A percentile compares a stretch with the other conserved stretches of the same genome.
phyloP scores from a whole-genome alignment of 2,888 invertebrate genomes.

The Gymnosoma rotundatum region DNA sequence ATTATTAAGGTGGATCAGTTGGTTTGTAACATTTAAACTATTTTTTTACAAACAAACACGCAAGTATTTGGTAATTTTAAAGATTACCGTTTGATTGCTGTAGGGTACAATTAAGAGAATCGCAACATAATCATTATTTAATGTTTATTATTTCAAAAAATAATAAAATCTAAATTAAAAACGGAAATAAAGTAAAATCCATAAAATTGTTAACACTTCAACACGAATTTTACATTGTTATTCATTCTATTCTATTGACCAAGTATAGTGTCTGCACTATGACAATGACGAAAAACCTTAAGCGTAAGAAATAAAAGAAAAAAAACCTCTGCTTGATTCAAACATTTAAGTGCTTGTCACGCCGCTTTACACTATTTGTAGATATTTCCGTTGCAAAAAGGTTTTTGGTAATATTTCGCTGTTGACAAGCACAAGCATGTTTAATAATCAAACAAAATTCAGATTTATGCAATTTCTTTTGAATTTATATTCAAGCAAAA shows the following conservation, averaged over 20 bases:
- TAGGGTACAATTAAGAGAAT: background rate
- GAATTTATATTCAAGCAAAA: background rate
- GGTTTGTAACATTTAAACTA: too few species aligned
- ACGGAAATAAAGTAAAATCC: conserved; percentile 37
- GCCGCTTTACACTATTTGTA: background rate
- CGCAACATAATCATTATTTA: background rate
- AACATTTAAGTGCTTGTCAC: too few species aligned
- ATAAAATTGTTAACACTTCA: conserved; percentile 1
- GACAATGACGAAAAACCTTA: background rate
- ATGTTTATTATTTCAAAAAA: conserved; percentile 8
- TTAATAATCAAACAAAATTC: conserved; percentile 42
- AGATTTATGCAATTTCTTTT: conserved; percentile 40
- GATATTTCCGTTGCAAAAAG: conserved; percentile 1
- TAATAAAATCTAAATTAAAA: conserved; percentile 40
- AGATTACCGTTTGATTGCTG: background rate
- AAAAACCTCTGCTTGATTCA: too few species aligned
- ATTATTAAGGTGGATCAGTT: too few species aligned
- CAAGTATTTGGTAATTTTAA: too few species aligned
- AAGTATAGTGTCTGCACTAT: background rate
- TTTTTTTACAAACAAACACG: too few species aligned
- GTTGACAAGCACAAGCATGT: conserved; percentile 35
- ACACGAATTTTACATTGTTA: conserved; percentile 16
- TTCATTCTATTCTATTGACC: conserved; percentile 16
- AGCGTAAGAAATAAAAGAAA: background rate
- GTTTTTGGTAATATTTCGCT: background rate